A percentile compares a stretch with the other conserved stretches of the same genome.
Evolutionary conservation across 2,113 vertebrate genomes (phyloP).

Genomic region (Xyliphius kryptos): DNA sequence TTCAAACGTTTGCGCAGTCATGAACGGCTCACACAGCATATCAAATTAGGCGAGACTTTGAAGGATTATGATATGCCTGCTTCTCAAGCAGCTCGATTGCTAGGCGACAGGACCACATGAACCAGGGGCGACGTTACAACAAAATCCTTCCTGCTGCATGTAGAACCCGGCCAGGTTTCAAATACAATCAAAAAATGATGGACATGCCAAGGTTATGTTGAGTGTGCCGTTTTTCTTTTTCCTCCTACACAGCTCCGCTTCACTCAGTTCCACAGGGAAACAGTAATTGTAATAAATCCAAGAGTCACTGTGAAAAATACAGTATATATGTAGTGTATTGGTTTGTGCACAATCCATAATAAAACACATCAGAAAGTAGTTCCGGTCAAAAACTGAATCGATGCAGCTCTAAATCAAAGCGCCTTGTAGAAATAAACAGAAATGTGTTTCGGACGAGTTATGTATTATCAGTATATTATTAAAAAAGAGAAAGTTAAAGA

Average conservation of each 20-base stretch:
- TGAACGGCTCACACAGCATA: slow-evolving; percentile 9
- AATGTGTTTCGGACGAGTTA: too few species aligned
- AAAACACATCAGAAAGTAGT: too few species aligned
- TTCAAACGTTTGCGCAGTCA: slow-evolving; percentile 2
- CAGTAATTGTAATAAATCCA: slow-evolving; percentile 5
- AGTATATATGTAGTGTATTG: too few species aligned
- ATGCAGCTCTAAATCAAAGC: too few species aligned
- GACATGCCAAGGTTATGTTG: slow-evolving; percentile 9
- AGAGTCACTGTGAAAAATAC: not conserved
- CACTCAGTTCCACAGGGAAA: not conserved
- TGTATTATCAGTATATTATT: too few species aligned
- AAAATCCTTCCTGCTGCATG: not conserved
- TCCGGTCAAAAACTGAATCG: too few species aligned
- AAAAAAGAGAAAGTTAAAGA: too few species aligned
- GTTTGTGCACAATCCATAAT: not conserved
- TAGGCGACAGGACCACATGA: not conserved
- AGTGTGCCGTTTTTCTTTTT: not conserved
- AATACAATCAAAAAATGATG: not conserved
- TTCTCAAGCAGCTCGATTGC: slow-evolving; percentile 1
- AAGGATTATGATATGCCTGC: slow-evolving; percentile 16
- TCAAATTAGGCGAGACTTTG: slow-evolving; percentile 22
- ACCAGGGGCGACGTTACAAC: not conserved
- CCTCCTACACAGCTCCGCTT: not conserved
- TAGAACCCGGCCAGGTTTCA: not conserved
- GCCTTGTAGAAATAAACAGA: too few species aligned